A percentile compares a stretch with the other conserved stretches of the same genome.
phyloP scores from a whole-genome alignment of 64 coral and sea anemone species.

The Hydrozoanthus tunicans region DNA sequence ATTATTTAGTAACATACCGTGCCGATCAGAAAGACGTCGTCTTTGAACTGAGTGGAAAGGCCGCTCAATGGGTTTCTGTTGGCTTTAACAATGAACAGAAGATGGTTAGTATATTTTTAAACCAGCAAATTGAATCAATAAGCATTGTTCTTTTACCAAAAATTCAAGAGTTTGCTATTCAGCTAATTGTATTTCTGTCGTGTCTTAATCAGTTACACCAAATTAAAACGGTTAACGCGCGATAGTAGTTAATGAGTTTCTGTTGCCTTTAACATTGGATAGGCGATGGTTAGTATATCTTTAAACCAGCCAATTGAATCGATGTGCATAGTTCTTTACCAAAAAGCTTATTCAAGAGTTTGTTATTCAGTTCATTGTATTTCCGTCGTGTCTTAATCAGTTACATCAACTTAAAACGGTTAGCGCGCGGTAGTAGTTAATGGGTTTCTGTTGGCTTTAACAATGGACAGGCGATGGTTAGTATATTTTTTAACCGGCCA shows the following conservation, averaged over 20 bases:
- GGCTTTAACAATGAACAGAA: constrained; percentile 31
- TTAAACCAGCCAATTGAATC: too few relatives aligned
- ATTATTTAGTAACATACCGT: constrained; percentile 65
- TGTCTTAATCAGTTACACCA: too few relatives aligned
- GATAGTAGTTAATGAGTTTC: neutral
- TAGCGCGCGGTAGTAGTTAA: too few relatives aligned
- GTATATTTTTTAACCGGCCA: neutral
- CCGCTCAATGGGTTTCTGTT: constrained; percentile 35
- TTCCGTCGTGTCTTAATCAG: too few relatives aligned
- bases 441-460: too few relatives aligned
- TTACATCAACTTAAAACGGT: too few relatives aligned
- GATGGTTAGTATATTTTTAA: constrained; percentile 50
- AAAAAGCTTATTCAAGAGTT: neutral
- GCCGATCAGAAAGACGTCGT: constrained; percentile 4
- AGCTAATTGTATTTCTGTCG: neutral
- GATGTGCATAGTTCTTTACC: neutral
- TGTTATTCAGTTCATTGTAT: neutral
- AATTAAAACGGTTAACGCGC: too few relatives aligned
- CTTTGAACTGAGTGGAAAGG: constrained; percentile 64
- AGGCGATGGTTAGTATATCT: constrained; percentile 30
- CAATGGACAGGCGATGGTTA: too few relatives aligned
- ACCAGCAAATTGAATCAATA: too few relatives aligned
- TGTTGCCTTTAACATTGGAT: constrained; percentile 48
- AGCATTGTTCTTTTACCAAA: neutral
- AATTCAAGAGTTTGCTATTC: neutral